A percentile compares a stretch with the other conserved stretches of the same genome.
These are phyloP conservation scores for Taphrorychus bicolor DNA, from an alignment of 2,888 invertebrate species.

Conservation along the genomic window DNA sequence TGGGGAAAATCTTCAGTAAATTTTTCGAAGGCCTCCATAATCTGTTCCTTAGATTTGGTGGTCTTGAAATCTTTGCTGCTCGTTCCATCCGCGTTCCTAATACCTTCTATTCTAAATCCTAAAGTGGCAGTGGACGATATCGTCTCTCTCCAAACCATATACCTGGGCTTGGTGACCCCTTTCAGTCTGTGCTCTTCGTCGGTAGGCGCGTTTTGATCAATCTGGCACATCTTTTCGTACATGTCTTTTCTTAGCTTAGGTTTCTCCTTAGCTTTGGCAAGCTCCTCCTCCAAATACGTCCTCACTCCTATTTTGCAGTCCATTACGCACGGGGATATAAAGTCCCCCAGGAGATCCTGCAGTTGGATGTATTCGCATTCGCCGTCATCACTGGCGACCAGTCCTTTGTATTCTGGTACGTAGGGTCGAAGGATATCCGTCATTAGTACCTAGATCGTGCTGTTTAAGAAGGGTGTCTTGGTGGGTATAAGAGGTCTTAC, in stretches of 20 bases:
- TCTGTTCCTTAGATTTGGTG: slow-evolving; percentile 83
- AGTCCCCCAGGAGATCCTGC: slow-evolving; percentile 91
- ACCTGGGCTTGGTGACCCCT: slow-evolving; percentile 93
- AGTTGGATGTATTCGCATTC: slow-evolving; percentile 88
- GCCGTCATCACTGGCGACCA: slow-evolving; percentile 79
- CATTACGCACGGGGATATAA: slow-evolving; percentile 94
- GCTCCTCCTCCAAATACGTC: slow-evolving; percentile 93
- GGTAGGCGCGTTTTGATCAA: slow-evolving; percentile 87
- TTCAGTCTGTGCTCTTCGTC: slow-evolving; percentile 88
- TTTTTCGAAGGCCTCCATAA: slow-evolving; percentile 79
- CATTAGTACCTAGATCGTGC: slow-evolving; percentile 70
- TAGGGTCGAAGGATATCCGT: slow-evolving; percentile 86
- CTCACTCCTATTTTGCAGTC: slow-evolving; percentile 96
- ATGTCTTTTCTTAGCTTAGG: slow-evolving; percentile 93
- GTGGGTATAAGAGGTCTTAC: no score
- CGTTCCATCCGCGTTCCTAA: slow-evolving; percentile 86
- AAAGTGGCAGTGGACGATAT: slow-evolving; percentile 96
- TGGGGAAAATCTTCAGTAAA: slow-evolving; percentile 82
- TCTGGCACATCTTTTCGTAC: slow-evolving; percentile 98
- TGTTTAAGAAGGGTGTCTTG: neutral
- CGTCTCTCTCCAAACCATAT: slow-evolving; percentile 96
- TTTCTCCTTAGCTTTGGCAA: slow-evolving; percentile 94
- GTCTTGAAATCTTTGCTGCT: slow-evolving; percentile 96
- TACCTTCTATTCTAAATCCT: slow-evolving; percentile 96
- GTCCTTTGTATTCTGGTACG: slow-evolving; percentile 93